Evolutionary conservation across 2,797 vertebrate genomes (phyloP).

Genomic region (Apodemus agrarius): DNA sequence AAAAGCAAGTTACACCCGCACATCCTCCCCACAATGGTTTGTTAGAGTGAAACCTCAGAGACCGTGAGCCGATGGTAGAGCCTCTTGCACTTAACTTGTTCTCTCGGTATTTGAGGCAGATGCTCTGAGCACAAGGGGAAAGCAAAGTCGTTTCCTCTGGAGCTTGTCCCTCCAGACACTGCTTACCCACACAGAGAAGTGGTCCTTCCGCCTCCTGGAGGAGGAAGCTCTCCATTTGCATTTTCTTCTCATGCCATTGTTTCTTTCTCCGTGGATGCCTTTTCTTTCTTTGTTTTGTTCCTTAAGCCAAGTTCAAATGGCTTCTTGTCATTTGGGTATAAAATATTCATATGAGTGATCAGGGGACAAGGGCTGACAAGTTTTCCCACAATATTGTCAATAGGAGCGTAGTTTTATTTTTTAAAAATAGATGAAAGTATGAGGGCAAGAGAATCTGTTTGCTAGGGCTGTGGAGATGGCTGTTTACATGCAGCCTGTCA

Average conservation of each 20-base stretch:
- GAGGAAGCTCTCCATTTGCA: neutral
- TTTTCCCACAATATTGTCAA: conserved; percentile 22
- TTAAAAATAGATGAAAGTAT: neutral
- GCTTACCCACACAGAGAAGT: neutral
- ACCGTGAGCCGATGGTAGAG: neutral
- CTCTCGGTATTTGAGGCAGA: neutral
- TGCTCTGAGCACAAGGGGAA: neutral
- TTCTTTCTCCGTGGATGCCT: neutral
- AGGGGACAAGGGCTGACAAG: conserved; percentile 11
- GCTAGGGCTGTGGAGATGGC: neutral
- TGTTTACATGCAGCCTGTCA: neutral
- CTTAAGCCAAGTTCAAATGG: neutral
- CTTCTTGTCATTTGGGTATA: neutral
- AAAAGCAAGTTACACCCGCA: no score
- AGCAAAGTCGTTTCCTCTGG: neutral
- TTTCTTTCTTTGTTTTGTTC: neutral
- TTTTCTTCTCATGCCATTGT: neutral
- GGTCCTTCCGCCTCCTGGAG: neutral
- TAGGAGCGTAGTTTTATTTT: neutral
- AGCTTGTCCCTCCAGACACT: neutral
- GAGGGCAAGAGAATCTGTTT: neutral
- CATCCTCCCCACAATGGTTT: no score
- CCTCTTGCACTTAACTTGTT: neutral
- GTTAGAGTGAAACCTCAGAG: neutral
- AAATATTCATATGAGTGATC: neutral